Percentiles rank a stretch among this genome's conserved stretches.
Evolutionary conservation across 2,797 vertebrate species (phyloP).

Genomic region (Odontamblyopus rebecca): DNA sequence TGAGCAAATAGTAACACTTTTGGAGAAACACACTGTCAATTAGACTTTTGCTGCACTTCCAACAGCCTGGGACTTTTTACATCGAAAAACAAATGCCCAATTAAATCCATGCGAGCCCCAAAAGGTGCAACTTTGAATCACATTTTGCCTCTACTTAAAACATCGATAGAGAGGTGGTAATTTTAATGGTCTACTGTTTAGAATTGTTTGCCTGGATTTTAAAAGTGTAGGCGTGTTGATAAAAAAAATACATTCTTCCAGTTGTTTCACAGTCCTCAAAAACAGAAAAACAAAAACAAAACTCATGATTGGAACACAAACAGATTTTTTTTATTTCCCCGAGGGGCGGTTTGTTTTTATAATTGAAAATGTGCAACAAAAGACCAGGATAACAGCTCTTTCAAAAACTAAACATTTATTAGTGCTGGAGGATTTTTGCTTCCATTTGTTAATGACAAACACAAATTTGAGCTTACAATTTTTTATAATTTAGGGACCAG

Average conservation of each 20-base stretch:
- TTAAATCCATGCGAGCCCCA: constrained; percentile 10
- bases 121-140: constrained; percentile 16
- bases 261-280: not conserved
- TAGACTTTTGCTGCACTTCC: constrained; percentile 17
- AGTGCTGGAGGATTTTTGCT: not conserved
- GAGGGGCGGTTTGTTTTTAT: not conserved
- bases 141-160: not conserved
- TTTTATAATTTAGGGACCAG: not conserved
- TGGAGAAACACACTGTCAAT: constrained; percentile 38
- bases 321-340: not conserved
- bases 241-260: not conserved
- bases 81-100: not conserved
- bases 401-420: not conserved
- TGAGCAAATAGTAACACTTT: constrained; percentile 42
- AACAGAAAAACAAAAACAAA: constrained; percentile 1
- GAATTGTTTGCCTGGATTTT: not conserved
- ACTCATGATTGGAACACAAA: not conserved
- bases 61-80: constrained; percentile 21
- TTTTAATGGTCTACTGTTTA: not conserved
- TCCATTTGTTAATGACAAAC: not conserved
- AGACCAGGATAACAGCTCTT: not conserved
- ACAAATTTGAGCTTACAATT: not conserved
- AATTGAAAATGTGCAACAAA: not conserved
- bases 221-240: not conserved
- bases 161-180: not conserved